These are phyloP conservation scores for Semicossyphus pulcher DNA, from an alignment of 2,113 vertebrate species.

Conservation along the genomic window DNA sequence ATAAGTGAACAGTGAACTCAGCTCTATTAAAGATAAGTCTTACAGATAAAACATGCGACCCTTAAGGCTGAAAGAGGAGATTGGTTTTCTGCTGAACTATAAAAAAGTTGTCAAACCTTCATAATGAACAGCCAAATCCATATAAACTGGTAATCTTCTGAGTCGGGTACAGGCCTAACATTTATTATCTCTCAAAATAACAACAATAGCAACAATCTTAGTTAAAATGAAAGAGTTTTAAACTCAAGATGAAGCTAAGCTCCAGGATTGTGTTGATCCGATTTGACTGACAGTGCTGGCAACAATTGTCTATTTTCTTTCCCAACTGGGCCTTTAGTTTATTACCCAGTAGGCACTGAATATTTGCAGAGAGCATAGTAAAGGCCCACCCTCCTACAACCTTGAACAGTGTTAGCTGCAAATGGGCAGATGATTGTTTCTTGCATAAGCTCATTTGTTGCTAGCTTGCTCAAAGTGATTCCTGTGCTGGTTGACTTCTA, in stretches of 20 bases:
- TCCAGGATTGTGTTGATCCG: background rate
- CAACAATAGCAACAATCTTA: background rate
- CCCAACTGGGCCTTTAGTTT: background rate
- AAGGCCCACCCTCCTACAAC: background rate
- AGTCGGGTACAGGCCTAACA: too few relatives aligned
- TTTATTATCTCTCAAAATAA: too few relatives aligned
- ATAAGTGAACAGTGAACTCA: too few relatives aligned
- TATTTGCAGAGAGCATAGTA: background rate
- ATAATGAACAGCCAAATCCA: too few relatives aligned
- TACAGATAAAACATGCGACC: too few relatives aligned
- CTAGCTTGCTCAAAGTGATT: background rate
- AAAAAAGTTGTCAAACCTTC: too few relatives aligned
- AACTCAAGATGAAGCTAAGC: background rate
- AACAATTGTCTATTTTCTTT: background rate
- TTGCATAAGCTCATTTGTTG: background rate
- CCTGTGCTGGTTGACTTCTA: background rate
- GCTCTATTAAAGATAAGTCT: too few relatives aligned
- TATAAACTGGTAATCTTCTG: too few relatives aligned
- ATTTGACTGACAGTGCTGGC: background rate
- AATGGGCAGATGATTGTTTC: conserved; percentile 7
- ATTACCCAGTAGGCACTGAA: background rate
- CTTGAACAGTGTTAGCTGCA: background rate
- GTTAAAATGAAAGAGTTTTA: background rate
- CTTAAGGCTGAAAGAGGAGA: too few relatives aligned
- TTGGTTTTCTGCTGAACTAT: too few relatives aligned